These are phyloP conservation scores for Channa argus DNA, from an alignment of 2,113 vertebrate genomes.

Conservation along the genomic window DNA sequence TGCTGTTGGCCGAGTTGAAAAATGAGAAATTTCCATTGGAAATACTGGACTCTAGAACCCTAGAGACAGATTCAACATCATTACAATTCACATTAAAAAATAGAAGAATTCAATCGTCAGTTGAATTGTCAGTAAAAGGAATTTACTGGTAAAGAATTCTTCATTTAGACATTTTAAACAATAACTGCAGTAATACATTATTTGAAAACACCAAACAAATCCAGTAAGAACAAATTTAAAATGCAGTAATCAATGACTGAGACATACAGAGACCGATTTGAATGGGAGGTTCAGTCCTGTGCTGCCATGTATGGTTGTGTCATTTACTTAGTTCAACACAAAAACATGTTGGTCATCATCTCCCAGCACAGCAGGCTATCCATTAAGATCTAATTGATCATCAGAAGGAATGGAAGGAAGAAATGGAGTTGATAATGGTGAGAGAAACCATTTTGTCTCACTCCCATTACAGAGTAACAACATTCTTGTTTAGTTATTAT, in stretches of 20 bases:
- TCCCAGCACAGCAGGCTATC: slow-evolving; percentile 79
- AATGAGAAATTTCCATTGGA: too few species aligned
- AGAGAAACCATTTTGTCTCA: slow-evolving; percentile 81
- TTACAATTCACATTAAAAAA: too few species aligned
- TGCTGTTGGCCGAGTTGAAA: too few species aligned
- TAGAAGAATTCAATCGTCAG: too few species aligned
- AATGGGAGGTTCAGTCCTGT: slow-evolving; percentile 42
- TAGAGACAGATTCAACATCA: too few species aligned
- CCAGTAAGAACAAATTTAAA: slow-evolving; percentile 43
- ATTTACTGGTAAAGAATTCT: slow-evolving; percentile 26
- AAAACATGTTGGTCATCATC: slow-evolving; percentile 77
- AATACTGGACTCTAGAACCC: too few species aligned
- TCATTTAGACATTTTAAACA: slow-evolving; percentile 52
- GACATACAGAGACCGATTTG: slow-evolving; percentile 45
- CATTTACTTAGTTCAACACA: slow-evolving; percentile 78
- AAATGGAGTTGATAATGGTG: slow-evolving; percentile 84
- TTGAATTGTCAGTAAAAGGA: too few species aligned
- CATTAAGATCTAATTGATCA: slow-evolving; percentile 85
- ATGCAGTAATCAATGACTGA: slow-evolving; percentile 65
- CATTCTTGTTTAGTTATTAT: slow-evolving; percentile 86
- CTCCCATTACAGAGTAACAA: slow-evolving; percentile 83
- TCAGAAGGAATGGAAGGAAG: slow-evolving; percentile 80
- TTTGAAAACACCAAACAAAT: slow-evolving; percentile 39
- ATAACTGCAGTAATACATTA: slow-evolving; percentile 30
- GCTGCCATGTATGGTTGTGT: slow-evolving; percentile 56